Percentiles rank a stretch among this genome's conserved stretches.
These are phyloP conservation scores for Andrena bicolor DNA, from an alignment of 2,888 invertebrate genomes.

Conservation along the genomic window DNA sequence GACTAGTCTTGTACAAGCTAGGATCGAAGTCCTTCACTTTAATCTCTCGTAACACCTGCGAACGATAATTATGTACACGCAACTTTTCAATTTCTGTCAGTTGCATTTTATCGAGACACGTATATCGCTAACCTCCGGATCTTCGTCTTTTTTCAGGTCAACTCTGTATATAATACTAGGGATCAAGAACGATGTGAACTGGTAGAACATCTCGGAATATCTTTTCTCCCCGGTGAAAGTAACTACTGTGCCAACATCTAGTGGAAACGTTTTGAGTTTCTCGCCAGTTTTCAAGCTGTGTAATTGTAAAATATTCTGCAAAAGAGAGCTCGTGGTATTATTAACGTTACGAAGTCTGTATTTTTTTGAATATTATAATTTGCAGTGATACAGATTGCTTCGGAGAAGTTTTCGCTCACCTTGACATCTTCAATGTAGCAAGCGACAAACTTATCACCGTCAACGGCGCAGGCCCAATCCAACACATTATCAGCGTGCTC, in stretches of 20 bases:
- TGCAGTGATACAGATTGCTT: background rate
- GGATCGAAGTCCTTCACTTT: constrained; percentile 93
- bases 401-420: constrained; percentile 85
- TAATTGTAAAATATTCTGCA: constrained; percentile 93
- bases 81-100: background rate
- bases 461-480: constrained; percentile 94
- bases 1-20: constrained; percentile 92
- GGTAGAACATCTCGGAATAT: constrained; percentile 96
- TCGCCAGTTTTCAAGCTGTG: constrained; percentile 91
- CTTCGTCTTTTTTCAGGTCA: constrained; percentile 90
- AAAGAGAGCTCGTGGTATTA: constrained; percentile 26
- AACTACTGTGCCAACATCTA: constrained; percentile 95
- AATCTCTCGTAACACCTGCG: constrained; percentile 93
- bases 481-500: constrained; percentile 95
- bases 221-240: constrained; percentile 94
- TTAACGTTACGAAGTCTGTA: constrained; percentile 1
- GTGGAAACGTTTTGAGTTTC: constrained; percentile 90
- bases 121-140: constrained; percentile 72
- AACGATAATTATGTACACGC: constrained; percentile 44
- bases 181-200: constrained; percentile 96
- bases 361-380: background rate
- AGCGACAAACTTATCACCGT: constrained; percentile 93
- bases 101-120: constrained; percentile 11
- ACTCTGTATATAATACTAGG: constrained; percentile 95
- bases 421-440: constrained; percentile 98